Evolutionary conservation across 2,113 vertebrate genomes (phyloP).

Genomic region (Sinocyclocheilus maitianheensis): DNA sequence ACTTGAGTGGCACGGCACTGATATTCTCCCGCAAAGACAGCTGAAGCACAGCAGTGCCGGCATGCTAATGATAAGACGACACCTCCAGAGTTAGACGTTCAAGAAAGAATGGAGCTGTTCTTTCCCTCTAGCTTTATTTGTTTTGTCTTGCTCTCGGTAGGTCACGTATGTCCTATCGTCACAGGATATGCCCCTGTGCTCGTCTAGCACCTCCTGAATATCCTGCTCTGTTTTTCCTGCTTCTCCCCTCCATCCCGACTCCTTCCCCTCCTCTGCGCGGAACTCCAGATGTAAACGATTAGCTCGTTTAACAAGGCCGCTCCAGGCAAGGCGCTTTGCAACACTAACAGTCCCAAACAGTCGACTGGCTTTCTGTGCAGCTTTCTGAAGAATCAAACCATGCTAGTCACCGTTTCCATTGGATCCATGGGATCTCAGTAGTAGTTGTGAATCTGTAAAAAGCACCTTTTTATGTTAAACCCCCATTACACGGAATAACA

Average conservation of each 20-base stretch:
- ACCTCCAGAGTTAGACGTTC: neutral
- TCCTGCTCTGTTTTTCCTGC: neutral
- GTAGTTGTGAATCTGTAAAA: neutral
- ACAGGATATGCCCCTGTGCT: constrained; percentile 20
- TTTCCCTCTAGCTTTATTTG: constrained; percentile 11
- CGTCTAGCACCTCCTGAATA: constrained; percentile 14
- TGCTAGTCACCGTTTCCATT: constrained; percentile 32
- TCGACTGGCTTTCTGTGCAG: neutral
- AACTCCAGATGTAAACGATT: constrained; percentile 48
- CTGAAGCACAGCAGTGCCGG: constrained; percentile 3
- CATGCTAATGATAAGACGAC: constrained; percentile 23
- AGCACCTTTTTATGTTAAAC: neutral
- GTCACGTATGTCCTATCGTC: constrained; percentile 12
- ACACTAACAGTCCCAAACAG: constrained; percentile 33
- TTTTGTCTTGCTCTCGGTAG: constrained; percentile 13
- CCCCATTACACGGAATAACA: neutral
- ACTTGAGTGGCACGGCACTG: neutral
- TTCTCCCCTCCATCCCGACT: neutral
- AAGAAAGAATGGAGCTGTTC: constrained; percentile 8
- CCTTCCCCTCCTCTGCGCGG: neutral
- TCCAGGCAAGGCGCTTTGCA: constrained; percentile 32
- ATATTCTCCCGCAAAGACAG: constrained; percentile 4
- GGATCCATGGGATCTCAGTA: neutral
- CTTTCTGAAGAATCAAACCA: neutral
- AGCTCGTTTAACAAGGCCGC: constrained; percentile 15